Conservation (phyloP, 2,888 invertebrate species). For the Hydrotaea diabolus region DNA sequence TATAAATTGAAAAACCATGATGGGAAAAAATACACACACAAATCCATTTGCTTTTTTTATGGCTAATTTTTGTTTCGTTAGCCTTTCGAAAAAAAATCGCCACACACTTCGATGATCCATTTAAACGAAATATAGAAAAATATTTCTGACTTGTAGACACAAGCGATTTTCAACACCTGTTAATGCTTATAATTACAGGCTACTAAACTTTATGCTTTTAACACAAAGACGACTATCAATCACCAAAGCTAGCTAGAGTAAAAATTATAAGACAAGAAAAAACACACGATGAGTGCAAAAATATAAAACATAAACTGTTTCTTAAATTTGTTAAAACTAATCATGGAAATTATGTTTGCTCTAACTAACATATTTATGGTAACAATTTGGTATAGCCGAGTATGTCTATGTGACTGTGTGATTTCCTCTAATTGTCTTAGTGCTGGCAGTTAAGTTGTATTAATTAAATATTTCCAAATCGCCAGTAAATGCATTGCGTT, state of each 20-base stretch:
- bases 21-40: neutral
- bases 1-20: neutral
- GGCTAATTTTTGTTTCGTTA: neutral
- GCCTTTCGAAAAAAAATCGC: neutral
- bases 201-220: neutral
- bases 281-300: neutral
- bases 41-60: neutral
- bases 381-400: no score
- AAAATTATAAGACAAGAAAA: no score
- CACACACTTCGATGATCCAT: neutral
- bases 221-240: conserved; percentile 30
- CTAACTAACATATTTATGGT: no score
- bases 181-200: conserved; percentile 14
- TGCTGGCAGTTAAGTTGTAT: neutral
- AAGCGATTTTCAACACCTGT: conserved; percentile 32
- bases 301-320: neutral
- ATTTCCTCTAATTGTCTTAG: no score
- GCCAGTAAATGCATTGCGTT: conserved; percentile 47
- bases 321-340: neutral
- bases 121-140: neutral
- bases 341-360: no score
- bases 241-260: neutral
- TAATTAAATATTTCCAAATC: conserved; percentile 50
- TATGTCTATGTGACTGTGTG: neutral
- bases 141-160: neutral